Conservation (phyloP, 2,888 invertebrate genomes). For the Diarsia brunnea region DNA sequence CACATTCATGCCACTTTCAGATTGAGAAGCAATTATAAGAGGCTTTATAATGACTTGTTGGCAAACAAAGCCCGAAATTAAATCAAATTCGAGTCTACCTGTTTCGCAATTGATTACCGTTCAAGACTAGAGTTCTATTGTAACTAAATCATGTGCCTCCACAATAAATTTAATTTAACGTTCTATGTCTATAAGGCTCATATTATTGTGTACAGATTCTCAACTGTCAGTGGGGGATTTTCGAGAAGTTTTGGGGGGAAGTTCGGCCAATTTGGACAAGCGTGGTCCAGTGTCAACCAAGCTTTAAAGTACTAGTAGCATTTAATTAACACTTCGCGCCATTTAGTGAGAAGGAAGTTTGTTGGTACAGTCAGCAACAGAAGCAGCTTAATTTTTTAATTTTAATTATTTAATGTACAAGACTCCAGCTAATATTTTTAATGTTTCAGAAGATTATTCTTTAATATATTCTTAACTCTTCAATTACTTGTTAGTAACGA, state of each 20-base stretch:
- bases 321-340: constrained; percentile 61
- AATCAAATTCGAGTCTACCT: constrained; percentile 16
- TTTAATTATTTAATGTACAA: no score
- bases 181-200: constrained; percentile 23
- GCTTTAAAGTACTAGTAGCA: constrained; percentile 47
- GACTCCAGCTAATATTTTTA: no score
- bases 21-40: constrained; percentile 15
- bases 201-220: constrained; percentile 30
- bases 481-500: no score
- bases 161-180: constrained; percentile 24
- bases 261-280: constrained; percentile 56
- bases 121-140: constrained; percentile 14
- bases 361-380: background rate
- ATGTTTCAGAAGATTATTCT: no score
- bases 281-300: constrained; percentile 40
- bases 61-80: constrained; percentile 35
- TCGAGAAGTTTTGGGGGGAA: constrained; percentile 49
- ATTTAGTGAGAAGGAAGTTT: constrained; percentile 46
- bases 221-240: constrained; percentile 25
- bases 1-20: constrained; percentile 14
- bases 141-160: constrained; percentile 19
- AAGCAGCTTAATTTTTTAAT: no score
- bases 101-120: constrained; percentile 26
- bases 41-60: constrained; percentile 22
- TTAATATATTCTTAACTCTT: no score